phyloP scores from a whole-genome alignment of 2,797 vertebrate genomes.

The Cyclura pinguis region DNA sequence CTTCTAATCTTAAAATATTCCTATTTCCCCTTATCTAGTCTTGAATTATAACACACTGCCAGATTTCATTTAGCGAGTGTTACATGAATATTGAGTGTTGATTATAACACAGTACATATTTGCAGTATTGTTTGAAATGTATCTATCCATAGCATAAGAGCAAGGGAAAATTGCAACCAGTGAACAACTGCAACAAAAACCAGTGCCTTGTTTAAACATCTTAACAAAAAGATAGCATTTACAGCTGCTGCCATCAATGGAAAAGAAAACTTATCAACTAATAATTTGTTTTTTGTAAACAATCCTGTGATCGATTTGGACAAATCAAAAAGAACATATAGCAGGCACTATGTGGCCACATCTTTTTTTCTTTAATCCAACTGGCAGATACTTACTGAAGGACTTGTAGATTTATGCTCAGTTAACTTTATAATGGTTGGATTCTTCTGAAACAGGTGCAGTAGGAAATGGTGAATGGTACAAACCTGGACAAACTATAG shows the following conservation, averaged over 20 bases:
- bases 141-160: constrained; percentile 28
- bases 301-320: not conserved
- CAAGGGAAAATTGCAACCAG: constrained; percentile 8
- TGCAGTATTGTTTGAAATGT: constrained; percentile 37
- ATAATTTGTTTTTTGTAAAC: not conserved
- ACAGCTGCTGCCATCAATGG: not conserved
- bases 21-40: constrained; percentile 66
- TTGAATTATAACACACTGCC: constrained; percentile 56
- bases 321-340: not conserved
- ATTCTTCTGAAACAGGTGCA: constrained; percentile 15
- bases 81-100: constrained; percentile 67
- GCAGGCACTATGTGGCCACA: no score
- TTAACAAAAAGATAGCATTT: not conserved
- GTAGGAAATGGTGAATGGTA: not conserved
- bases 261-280: not conserved
- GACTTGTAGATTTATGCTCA: not conserved
- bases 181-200: constrained; percentile 2
- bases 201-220: not conserved
- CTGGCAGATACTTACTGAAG: not conserved
- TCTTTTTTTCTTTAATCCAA: not conserved
- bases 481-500: not conserved
- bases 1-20: constrained; percentile 72
- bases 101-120: constrained; percentile 35
- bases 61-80: constrained; percentile 55
- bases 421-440: not conserved